These are phyloP conservation scores for Phrynosoma platyrhinos DNA, from an alignment of 2,113 vertebrate genomes.

Conservation along the genomic window DNA sequence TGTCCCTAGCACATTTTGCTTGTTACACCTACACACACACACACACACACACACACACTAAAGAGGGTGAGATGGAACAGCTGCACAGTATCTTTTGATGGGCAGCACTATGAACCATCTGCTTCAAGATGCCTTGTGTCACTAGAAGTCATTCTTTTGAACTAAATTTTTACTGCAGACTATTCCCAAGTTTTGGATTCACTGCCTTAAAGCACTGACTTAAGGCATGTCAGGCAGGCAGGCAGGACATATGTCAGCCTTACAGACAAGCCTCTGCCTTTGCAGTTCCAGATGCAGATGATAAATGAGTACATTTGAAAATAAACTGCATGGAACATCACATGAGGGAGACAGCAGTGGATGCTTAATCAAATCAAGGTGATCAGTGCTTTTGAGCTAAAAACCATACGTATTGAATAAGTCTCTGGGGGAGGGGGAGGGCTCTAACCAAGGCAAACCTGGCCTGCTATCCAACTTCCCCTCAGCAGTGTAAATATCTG, in stretches of 20 bases:
- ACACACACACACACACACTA: not conserved
- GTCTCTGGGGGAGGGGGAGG: too few relatives aligned
- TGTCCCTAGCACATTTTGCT: not conserved
- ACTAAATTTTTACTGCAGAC: not conserved
- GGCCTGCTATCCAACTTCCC: too few relatives aligned
- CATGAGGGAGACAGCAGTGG: not conserved
- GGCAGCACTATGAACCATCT: not conserved
- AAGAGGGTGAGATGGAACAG: not conserved
- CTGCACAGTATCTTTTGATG: not conserved
- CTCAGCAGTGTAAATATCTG: too few relatives aligned
- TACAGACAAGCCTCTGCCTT: not conserved
- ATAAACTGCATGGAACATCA: not conserved
- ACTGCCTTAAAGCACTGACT: not conserved
- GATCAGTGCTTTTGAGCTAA: not conserved
- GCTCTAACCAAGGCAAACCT: too few relatives aligned
- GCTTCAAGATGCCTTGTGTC: not conserved
- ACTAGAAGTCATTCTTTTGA: not conserved
- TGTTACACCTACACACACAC: not conserved
- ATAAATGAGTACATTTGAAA: not conserved
- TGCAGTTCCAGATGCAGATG: not conserved
- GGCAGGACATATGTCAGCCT: not conserved
- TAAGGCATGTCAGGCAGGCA: not conserved
- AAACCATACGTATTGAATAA: not conserved
- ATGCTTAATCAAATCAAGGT: not conserved
- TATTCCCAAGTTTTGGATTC: too few relatives aligned